These are phyloP conservation scores for Falcunculus frontatus DNA, from an alignment of 2,113 vertebrate species.

Conservation along the genomic window DNA sequence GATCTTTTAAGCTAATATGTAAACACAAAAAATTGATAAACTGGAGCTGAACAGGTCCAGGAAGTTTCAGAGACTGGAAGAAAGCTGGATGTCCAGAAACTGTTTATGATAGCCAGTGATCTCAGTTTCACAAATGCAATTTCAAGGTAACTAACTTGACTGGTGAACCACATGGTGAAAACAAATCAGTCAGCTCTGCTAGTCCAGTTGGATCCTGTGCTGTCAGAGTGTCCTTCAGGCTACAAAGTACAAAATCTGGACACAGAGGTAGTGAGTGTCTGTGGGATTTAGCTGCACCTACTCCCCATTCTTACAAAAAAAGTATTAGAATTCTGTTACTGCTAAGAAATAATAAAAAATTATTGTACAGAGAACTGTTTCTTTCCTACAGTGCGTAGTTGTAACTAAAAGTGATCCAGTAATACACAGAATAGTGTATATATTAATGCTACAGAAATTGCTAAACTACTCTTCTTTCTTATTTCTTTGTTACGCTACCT, in stretches of 20 bases:
- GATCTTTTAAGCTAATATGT: neutral
- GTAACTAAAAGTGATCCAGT: neutral
- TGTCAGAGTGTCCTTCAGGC: neutral
- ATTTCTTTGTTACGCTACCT: slow-evolving; percentile 73
- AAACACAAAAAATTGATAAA: neutral
- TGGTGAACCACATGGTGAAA: neutral
- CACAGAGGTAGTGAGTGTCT: neutral
- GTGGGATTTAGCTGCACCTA: neutral
- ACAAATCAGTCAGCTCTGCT: neutral
- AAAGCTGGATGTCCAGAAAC: neutral
- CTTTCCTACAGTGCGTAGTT: neutral
- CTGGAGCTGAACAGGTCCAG: neutral
- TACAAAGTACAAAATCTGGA: neutral
- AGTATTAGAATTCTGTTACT: neutral
- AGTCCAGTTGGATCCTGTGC: neutral
- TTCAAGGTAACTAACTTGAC: neutral
- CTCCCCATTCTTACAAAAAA: neutral
- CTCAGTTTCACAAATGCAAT: neutral
- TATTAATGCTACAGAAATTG: neutral
- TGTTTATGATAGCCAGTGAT: neutral
- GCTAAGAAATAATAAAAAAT: neutral
- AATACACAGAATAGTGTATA: neutral
- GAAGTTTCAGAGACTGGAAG: neutral
- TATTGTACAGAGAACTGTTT: neutral
- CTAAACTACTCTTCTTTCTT: slow-evolving; percentile 64